phyloP scores from a whole-genome alignment of 2,888 invertebrate genomes.

The Hermaeophaga mercurialis region DNA sequence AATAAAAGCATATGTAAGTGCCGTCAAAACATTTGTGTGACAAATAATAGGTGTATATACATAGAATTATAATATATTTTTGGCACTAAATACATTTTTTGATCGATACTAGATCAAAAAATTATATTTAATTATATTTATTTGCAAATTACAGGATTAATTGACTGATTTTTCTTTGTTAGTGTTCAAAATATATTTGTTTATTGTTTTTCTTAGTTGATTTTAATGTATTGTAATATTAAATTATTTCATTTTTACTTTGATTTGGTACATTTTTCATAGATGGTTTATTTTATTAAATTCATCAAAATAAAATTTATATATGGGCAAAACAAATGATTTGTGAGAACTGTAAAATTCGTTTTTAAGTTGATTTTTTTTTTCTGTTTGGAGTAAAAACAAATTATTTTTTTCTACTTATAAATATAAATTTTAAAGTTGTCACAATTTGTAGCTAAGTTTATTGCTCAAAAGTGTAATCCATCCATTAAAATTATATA shows the following conservation, averaged over 20 bases:
- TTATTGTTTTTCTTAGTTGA: constrained; percentile 24
- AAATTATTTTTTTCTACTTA: too few species aligned
- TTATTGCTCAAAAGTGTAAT: constrained; percentile 58
- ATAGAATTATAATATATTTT: constrained; percentile 43
- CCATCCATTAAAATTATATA: constrained; percentile 53
- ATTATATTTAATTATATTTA: constrained; percentile 29
- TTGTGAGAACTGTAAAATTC: constrained; percentile 33
- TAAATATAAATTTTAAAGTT: constrained; percentile 30
- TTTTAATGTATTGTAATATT: not conserved
- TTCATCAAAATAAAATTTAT: too few species aligned
- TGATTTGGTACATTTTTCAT: constrained; percentile 25
- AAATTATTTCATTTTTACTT: constrained; percentile 23
- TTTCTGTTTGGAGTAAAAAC: not conserved
- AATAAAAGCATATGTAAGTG: constrained; percentile 48
- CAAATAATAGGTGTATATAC: constrained; percentile 52
- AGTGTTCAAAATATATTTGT: constrained; percentile 30
- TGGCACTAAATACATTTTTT: constrained; percentile 38
- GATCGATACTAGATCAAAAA: not conserved
- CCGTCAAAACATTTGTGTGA: constrained; percentile 52
- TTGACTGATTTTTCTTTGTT: constrained; percentile 34
- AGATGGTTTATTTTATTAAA: too few species aligned
- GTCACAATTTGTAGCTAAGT: constrained; percentile 41
- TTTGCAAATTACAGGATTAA: constrained; percentile 29
- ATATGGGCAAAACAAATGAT: constrained; percentile 31
- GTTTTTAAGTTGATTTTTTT: not conserved